A percentile compares a stretch with the other conserved stretches of the same genome.
Evolutionary conservation across 2,113 vertebrate species (phyloP).

Genomic region (Corythaixoides concolor): DNA sequence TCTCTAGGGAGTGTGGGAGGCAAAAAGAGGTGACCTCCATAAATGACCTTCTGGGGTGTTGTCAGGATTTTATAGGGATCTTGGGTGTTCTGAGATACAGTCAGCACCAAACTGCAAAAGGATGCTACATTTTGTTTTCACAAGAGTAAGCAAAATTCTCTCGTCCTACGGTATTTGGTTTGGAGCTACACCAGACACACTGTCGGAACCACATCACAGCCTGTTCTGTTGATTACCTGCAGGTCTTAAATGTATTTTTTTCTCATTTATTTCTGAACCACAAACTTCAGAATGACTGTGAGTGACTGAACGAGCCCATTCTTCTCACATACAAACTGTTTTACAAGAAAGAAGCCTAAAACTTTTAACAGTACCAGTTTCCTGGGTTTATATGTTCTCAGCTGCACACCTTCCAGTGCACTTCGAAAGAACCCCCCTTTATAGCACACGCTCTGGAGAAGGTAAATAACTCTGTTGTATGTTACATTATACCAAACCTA

Average conservation of each 20-base stretch:
- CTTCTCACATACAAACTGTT: background rate
- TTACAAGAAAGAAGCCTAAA: background rate
- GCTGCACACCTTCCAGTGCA: background rate
- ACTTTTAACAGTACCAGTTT: background rate
- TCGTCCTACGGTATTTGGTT: background rate
- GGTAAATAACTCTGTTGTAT: background rate
- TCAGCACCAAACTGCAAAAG: background rate
- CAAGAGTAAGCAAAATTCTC: background rate
- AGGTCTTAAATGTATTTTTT: background rate
- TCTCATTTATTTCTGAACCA: background rate
- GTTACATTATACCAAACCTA: background rate
- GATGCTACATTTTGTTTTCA: background rate
- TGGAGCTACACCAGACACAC: fast-evolving
- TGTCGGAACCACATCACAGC: background rate
- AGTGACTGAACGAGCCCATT: background rate
- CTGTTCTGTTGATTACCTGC: background rate
- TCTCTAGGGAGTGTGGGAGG: background rate
- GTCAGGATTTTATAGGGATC: background rate
- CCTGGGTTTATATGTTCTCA: background rate
- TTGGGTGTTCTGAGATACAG: background rate
- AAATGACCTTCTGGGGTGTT: background rate
- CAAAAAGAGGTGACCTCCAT: background rate
- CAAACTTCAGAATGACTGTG: background rate
- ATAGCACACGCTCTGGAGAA: background rate
- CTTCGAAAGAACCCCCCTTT: background rate